A percentile compares a stretch with the other conserved stretches of the same genome.
phyloP scores from a whole-genome alignment of 2,113 vertebrate genomes.

The Oryctolagus cuniculus region DNA sequence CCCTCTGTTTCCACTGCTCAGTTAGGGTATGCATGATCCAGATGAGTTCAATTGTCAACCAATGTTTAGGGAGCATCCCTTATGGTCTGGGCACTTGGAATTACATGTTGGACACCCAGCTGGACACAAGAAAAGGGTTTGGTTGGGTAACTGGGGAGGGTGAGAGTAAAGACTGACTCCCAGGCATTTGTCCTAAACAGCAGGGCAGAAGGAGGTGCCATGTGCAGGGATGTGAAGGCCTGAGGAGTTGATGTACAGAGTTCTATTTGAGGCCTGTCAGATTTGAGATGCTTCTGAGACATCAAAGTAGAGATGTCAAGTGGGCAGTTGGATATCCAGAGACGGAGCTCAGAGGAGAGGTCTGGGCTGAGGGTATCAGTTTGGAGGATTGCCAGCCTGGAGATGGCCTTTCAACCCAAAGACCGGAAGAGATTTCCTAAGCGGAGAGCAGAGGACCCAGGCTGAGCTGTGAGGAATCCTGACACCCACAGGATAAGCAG shows the following conservation, averaged over 20 bases:
- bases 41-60: background rate
- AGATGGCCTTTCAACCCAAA: background rate
- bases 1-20: background rate
- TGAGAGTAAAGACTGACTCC: background rate
- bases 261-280: background rate
- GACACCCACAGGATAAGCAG: background rate
- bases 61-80: background rate
- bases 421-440: background rate
- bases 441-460: background rate
- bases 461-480: background rate
- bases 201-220: background rate
- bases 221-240: background rate
- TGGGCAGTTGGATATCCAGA: background rate
- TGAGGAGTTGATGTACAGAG: background rate
- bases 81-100: background rate
- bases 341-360: background rate
- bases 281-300: background rate
- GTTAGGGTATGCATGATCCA: background rate
- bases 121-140: background rate
- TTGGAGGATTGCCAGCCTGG: background rate
- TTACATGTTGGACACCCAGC: background rate
- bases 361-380: background rate
- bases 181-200: background rate
- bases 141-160: background rate
- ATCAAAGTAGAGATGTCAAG: background rate